These are phyloP conservation scores for Telenomus remus DNA, from an alignment of 1,140 invertebrate genomes.

Conservation along the genomic window DNA sequence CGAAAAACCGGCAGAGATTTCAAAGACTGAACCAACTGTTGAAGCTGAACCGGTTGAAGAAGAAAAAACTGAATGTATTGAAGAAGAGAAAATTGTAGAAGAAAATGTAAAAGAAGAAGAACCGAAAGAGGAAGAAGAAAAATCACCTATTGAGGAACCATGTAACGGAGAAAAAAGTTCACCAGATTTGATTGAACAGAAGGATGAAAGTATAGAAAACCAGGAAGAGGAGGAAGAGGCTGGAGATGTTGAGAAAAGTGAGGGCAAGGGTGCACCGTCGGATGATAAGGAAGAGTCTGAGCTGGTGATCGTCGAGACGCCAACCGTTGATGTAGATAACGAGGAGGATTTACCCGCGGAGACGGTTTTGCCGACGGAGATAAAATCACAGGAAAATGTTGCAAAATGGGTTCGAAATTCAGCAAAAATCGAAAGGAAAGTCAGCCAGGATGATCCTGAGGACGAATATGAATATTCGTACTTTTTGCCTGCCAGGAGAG, in stretches of 20 bases:
- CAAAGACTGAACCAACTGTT: too few species aligned
- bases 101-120: too few species aligned
- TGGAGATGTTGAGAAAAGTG: slow-evolving; percentile 10
- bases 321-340: slow-evolving; percentile 61
- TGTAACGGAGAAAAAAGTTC: slow-evolving; percentile 9
- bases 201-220: background rate
- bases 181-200: background rate
- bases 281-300: slow-evolving; percentile 41
- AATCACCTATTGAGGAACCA: background rate
- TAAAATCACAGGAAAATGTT: slow-evolving; percentile 55
- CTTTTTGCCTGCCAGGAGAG: background rate
- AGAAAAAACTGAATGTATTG: too few species aligned
- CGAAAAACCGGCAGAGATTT: too few species aligned
- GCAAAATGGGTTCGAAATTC: slow-evolving; percentile 67
- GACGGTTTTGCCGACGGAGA: slow-evolving; percentile 63
- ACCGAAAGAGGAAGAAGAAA: background rate
- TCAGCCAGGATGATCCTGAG: slow-evolving; percentile 14
- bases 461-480: slow-evolving; percentile 30
- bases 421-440: slow-evolving; percentile 32
- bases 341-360: slow-evolving; percentile 62
- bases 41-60: too few species aligned
- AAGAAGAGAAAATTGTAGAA: too few species aligned
- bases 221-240: slow-evolving; percentile 5
- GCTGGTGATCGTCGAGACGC: slow-evolving; percentile 62
- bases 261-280: slow-evolving; percentile 9